Base-by-base conservation (phyloP, 64 coral and sea anemone species). In the Catalaphyllia jardinei region DNA sequence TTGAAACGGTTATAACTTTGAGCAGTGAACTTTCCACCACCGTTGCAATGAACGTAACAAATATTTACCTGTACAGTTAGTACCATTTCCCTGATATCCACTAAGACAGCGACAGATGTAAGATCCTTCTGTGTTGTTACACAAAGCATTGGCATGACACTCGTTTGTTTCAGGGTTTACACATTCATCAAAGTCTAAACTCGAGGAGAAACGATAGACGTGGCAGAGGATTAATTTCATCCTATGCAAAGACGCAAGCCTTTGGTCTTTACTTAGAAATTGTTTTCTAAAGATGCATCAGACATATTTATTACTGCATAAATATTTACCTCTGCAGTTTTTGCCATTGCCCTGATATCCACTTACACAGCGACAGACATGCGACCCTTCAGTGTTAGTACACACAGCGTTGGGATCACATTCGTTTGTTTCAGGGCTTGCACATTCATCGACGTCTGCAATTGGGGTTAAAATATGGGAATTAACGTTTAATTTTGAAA, bases 371-470 rank as follows among this genome's bases (percentile, higher is more conserved):
- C 25, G 79, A 57, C 93, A 95, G 15, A 29, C 17, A 72, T 92
- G 92, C 1, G 89, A 92, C 38, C 93, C 93, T 46, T 18, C 18
- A 19, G 57, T 82, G 72, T 95, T 95, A 19, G 3, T 82, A 38
- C 93, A 95, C 33, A 61, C 12, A 19, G 93, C 89, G 3, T 92
- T 28, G 17, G 52, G 4, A 49, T 87, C 61, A 88, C 93, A 95
- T 17, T 62, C 24, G 9, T 30, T 31, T 50, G 84, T 60, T 4
- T 18, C 79, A 49, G 65, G 12, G 11, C 38, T 49, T 75, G 50
- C 54, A 27, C 93, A 95, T 88, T 95, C 93, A 81, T 95, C 50
- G 7, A 95, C 22, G 88, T 95, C 93, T 95, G 51, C 2, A 83
- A 83, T 22, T 69, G 18, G 62, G 24, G 24, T 57, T 1, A 69